phyloP scores from a whole-genome alignment of 35 echinoderm and acorn worm species.

The Diadema setosum region DNA sequence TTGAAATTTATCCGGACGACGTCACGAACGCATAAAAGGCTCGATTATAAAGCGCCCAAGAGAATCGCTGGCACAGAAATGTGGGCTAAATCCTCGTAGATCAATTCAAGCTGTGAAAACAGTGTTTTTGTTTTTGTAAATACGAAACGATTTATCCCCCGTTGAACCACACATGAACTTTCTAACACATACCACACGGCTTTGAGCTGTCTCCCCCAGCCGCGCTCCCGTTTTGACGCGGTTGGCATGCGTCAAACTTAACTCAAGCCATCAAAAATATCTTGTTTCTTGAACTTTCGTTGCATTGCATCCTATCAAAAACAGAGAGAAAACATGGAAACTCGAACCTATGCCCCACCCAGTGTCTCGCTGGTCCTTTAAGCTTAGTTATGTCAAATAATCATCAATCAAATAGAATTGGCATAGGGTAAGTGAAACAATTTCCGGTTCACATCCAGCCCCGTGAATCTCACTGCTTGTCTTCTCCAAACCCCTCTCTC shows the following conservation, averaged over 20 bases:
- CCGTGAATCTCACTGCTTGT: too few relatives aligned
- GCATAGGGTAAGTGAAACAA: background rate
- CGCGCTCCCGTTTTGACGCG: background rate
- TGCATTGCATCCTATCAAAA: too few relatives aligned
- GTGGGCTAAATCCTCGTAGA: background rate
- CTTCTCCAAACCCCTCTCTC: too few relatives aligned
- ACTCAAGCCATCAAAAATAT: too few relatives aligned
- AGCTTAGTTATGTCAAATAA: slow-evolving; percentile 1
- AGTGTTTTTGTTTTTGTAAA: background rate
- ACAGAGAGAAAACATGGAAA: too few relatives aligned
- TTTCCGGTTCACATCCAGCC: background rate
- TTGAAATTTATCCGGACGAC: too few relatives aligned
- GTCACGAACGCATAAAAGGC: too few relatives aligned
- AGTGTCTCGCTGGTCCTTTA: background rate
- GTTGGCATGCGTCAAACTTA: background rate
- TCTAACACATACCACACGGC: background rate
- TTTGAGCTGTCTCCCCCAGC: background rate
- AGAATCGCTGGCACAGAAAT: too few relatives aligned
- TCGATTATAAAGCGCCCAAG: too few relatives aligned
- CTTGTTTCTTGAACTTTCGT: too few relatives aligned
- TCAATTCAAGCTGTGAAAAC: slow-evolving; percentile 6
- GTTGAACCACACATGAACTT: background rate
- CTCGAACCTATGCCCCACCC: too few relatives aligned
- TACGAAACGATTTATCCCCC: background rate
- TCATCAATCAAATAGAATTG: background rate